phyloP scores from a whole-genome alignment of 2,888 invertebrate species.

The Amphiduros pacificus region DNA sequence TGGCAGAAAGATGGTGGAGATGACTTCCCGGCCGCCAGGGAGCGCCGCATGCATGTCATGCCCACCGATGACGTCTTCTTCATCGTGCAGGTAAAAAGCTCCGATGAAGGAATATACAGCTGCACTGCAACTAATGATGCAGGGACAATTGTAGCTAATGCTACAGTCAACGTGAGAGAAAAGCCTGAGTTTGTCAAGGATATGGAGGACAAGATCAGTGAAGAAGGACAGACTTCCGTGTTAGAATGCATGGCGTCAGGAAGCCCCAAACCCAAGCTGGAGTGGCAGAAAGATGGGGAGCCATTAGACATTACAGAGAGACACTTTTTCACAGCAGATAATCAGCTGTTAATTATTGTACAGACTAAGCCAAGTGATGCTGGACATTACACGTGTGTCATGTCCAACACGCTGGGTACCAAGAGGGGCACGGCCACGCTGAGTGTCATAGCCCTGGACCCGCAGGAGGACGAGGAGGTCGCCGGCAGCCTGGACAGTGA shows the following conservation, averaged over 20 bases:
- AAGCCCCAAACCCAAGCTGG: conserved; percentile 76
- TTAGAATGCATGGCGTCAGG: conserved; percentile 86
- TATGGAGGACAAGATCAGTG: conserved; percentile 82
- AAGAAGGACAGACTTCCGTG: conserved; percentile 81
- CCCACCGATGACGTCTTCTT: conserved; percentile 88
- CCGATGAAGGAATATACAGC: conserved; percentile 89
- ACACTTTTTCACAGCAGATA: conserved; percentile 83
- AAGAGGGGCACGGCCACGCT: conserved; percentile 74
- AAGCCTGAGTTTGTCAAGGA: conserved; percentile 80
- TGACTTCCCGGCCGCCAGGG: conserved; percentile 86
- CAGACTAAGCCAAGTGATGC: conserved; percentile 77
- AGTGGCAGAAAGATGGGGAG: conserved; percentile 84
- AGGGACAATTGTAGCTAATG: conserved; percentile 83
- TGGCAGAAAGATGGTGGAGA: conserved; percentile 62
- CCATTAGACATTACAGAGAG: conserved; percentile 75
- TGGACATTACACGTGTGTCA: conserved; percentile 86
- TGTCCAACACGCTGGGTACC: conserved; percentile 82
- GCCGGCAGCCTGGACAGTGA: conserved; percentile 63
- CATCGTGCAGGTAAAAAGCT: conserved; percentile 85
- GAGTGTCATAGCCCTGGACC: conserved; percentile 63
- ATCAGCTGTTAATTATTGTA: conserved; percentile 85
- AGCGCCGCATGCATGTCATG: conserved; percentile 90
- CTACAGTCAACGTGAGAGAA: conserved; percentile 76
- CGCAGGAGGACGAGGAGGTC: not conserved
- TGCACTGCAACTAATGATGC: conserved; percentile 91